Evolutionary conservation across 2,888 invertebrate genomes (phyloP).

Genomic region (Lasioglossum leucozonium): DNA sequence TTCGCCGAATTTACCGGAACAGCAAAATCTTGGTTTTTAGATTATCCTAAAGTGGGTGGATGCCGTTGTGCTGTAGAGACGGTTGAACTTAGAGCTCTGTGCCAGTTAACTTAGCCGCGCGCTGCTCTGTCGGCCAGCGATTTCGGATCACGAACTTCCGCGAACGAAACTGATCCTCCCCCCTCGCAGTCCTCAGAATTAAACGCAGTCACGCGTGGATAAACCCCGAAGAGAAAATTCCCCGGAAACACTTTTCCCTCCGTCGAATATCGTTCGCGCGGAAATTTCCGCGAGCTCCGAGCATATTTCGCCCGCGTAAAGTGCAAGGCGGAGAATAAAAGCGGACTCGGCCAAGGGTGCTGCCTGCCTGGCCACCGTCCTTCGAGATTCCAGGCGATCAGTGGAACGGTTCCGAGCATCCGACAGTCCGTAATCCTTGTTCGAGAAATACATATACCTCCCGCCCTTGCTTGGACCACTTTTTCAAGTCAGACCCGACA

Average conservation of each 20-base stretch:
- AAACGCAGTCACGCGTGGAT: constrained; percentile 48
- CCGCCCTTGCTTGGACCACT: background rate
- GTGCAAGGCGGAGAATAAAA: constrained; percentile 45
- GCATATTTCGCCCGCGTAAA: constrained; percentile 36
- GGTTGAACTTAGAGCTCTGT: background rate
- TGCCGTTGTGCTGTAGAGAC: background rate
- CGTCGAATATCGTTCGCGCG: constrained; percentile 18
- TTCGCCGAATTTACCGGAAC: background rate
- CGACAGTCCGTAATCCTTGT: background rate
- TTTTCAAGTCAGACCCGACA: background rate
- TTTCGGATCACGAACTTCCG: constrained; percentile 2
- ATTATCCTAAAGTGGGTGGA: background rate
- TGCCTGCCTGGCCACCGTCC: background rate
- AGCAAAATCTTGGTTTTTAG: background rate
- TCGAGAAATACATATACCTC: background rate
- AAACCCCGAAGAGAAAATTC: constrained; percentile 36
- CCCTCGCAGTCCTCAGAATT: constrained; percentile 17
- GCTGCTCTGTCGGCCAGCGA: background rate
- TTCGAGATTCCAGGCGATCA: constrained; percentile 29
- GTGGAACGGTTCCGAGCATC: constrained; percentile 12
- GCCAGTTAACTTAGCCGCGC: background rate
- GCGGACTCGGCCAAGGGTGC: constrained; percentile 14
- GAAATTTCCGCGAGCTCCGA: constrained; percentile 46
- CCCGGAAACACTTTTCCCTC: constrained; percentile 33
- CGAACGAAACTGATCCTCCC: background rate